A percentile compares a stretch with the other conserved stretches of the same genome.
Conservation (phyloP, 2,797 vertebrate genomes). For the Coreius guichenoti region DNA sequence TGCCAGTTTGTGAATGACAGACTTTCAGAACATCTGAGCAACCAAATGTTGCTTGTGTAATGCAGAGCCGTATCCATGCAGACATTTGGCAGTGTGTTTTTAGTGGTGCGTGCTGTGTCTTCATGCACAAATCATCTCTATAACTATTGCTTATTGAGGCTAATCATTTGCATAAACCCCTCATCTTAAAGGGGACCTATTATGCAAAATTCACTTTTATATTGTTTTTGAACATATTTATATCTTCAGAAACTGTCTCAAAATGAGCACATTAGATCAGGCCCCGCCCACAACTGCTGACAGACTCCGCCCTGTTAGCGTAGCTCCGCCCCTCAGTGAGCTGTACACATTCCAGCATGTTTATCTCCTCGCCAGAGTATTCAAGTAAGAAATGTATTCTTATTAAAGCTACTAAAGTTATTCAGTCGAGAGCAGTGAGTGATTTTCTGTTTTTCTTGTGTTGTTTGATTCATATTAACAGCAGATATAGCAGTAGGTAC, state of each 20-base stretch:
- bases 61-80: neutral
- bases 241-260: neutral
- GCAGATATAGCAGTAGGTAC: too few species aligned
- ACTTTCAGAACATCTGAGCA: slow-evolving; percentile 32
- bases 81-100: neutral
- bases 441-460: too few species aligned
- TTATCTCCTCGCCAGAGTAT: too few species aligned
- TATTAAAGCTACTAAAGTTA: too few species aligned
- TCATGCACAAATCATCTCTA: neutral
- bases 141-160: neutral
- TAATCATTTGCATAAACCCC: neutral
- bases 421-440: too few species aligned
- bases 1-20: slow-evolving; percentile 17
- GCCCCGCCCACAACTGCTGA: neutral
- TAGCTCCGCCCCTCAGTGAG: neutral
- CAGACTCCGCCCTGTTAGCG: neutral
- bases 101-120: neutral
- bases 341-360: neutral
- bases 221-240: neutral
- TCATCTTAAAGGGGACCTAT: neutral
- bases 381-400: too few species aligned
- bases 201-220: neutral
- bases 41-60: slow-evolving; percentile 19
- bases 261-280: neutral
- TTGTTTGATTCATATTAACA: too few species aligned